Conservation (phyloP, 53 echinoderm and acorn worm genomes). For the Astropecten irregularis region DNA sequence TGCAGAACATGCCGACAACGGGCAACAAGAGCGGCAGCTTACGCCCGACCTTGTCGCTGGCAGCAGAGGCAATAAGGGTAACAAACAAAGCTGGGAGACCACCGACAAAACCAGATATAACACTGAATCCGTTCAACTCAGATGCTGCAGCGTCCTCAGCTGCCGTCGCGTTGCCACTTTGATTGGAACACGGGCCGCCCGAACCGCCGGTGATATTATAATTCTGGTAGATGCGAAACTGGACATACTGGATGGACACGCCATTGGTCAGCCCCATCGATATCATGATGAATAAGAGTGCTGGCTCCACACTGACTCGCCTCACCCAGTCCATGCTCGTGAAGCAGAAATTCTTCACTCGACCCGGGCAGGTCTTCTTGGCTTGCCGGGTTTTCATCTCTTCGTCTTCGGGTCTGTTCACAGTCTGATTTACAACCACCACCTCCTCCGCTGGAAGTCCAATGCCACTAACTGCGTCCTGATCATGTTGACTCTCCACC, state of each 20-base stretch:
- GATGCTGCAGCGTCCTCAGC: not conserved
- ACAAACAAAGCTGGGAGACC: slow-evolving; percentile 48
- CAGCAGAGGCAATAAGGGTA: slow-evolving; percentile 28
- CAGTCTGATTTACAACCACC: not conserved
- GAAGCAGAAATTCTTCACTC: slow-evolving; percentile 20
- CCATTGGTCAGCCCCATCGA: slow-evolving; percentile 41
- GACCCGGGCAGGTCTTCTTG: not conserved
- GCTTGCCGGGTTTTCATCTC: not conserved
- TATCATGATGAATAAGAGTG: slow-evolving; percentile 51
- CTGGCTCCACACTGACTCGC: slow-evolving; percentile 49
- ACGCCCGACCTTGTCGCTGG: slow-evolving; percentile 47
- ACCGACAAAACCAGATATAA: slow-evolving; percentile 32
- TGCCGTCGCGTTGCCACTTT: not conserved
- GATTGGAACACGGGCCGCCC: not conserved
- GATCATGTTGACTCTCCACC: too few species aligned
- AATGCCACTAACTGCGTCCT: too few species aligned
- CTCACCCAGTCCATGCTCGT: slow-evolving; percentile 23
- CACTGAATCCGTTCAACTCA: slow-evolving; percentile 38
- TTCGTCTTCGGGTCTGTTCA: not conserved
- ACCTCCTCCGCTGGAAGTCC: not conserved
- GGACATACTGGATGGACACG: slow-evolving; percentile 47
- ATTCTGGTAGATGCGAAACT: slow-evolving; percentile 24
- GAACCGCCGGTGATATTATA: slow-evolving; percentile 33
- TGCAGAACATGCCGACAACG: slow-evolving; percentile 27
- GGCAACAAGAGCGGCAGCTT: slow-evolving; percentile 48